A percentile compares a stretch with the other conserved stretches of the same genome.
Conservation (phyloP, 2,797 vertebrate species). For the Fistularia tabacaria region DNA sequence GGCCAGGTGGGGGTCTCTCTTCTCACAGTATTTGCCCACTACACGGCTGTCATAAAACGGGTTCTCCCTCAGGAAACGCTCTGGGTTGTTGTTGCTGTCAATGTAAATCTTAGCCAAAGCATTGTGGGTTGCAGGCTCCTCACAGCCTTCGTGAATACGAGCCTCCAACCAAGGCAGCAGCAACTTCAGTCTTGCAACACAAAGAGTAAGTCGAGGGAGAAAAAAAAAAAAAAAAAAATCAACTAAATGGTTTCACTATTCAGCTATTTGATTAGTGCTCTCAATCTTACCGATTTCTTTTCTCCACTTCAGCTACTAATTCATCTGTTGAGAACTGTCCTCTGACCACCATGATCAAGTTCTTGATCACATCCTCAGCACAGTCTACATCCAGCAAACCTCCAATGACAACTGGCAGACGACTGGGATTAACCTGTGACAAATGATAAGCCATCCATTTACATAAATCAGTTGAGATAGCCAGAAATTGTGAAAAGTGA, state of each 20-base stretch:
- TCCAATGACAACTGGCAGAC: conserved; percentile 92
- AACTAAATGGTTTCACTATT: background rate
- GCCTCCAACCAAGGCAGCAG: conserved; percentile 92
- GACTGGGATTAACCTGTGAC: conserved; percentile 89
- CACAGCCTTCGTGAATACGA: conserved; percentile 90
- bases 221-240: background rate
- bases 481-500: background rate
- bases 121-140: conserved; percentile 92
- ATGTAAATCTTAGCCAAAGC: conserved; percentile 95
- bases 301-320: conserved; percentile 91
- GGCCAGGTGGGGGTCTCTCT: conserved; percentile 91
- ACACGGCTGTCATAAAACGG: conserved; percentile 89
- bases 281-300: conserved; percentile 84
- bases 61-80: conserved; percentile 89
- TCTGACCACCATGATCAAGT: conserved; percentile 93
- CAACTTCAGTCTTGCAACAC: conserved; percentile 83
- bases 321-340: conserved; percentile 99
- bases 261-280: background rate
- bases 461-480: no score
- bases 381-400: conserved; percentile 93
- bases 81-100: conserved; percentile 92
- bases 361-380: conserved; percentile 95
- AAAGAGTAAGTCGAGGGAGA: background rate
- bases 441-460: background rate
- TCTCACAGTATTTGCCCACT: conserved; percentile 94